Evolutionary conservation across 2,888 invertebrate genomes (phyloP).

Genomic region (Volucella zonaria): DNA sequence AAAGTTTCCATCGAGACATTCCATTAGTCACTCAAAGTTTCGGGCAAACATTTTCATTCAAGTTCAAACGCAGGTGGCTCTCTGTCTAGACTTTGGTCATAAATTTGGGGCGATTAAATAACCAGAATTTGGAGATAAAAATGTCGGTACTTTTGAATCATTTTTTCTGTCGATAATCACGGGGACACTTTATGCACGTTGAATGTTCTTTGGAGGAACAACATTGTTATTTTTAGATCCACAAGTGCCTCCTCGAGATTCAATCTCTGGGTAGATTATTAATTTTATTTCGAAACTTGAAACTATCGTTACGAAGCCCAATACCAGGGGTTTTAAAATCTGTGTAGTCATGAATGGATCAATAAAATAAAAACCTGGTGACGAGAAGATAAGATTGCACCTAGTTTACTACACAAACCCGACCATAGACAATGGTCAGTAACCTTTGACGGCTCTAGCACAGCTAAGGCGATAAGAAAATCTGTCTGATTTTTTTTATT

Average conservation of each 20-base stretch:
- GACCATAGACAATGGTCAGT: slow-evolving; percentile 50
- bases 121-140: slow-evolving; percentile 14
- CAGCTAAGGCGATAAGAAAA: slow-evolving; percentile 2
- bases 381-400: slow-evolving; percentile 15
- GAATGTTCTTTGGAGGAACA: background rate
- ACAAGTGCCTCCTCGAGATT: background rate
- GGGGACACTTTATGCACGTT: background rate
- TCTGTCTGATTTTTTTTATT: background rate
- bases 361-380: background rate
- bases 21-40: slow-evolving; percentile 27
- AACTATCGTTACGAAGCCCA: slow-evolving; percentile 13
- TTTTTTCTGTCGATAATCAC: background rate
- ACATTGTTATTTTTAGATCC: background rate
- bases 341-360: slow-evolving; percentile 18
- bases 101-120: slow-evolving; percentile 3
- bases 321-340: background rate
- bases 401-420: slow-evolving; percentile 10
- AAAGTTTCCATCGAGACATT: background rate
- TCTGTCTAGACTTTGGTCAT: slow-evolving; percentile 38
- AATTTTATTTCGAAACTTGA: slow-evolving; percentile 14
- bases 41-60: slow-evolving; percentile 1
- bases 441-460: slow-evolving; percentile 8
- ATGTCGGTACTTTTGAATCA: background rate
- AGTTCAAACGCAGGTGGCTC: slow-evolving; percentile 44
- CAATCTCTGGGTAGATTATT: background rate